phyloP scores from a whole-genome alignment of 2,888 invertebrate genomes.

The Aporophyla lueneburgensis region DNA sequence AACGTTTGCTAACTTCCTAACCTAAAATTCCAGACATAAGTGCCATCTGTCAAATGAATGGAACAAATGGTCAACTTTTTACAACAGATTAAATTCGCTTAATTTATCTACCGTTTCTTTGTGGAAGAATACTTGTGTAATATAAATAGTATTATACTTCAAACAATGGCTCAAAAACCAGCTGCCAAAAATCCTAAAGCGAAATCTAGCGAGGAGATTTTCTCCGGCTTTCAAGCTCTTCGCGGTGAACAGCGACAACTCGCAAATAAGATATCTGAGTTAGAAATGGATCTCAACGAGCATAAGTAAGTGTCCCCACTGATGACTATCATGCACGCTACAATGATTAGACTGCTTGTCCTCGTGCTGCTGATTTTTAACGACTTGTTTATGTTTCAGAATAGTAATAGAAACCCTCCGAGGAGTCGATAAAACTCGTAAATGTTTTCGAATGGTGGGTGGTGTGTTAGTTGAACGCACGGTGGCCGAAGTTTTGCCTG shows the following conservation, averaged over 20 bases:
- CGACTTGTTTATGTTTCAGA: constrained; percentile 88
- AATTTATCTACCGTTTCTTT: neutral
- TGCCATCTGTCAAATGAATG: constrained; percentile 15
- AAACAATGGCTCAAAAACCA: constrained; percentile 78
- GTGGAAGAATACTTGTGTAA: neutral
- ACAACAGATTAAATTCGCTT: neutral
- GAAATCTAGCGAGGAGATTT: constrained; percentile 94
- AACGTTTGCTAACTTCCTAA: neutral
- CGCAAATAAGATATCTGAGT: constrained; percentile 96
- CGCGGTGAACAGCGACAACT: constrained; percentile 96
- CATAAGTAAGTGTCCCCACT: constrained; percentile 94
- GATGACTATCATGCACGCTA: neutral
- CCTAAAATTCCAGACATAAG: constrained; percentile 11
- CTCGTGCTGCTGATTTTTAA: neutral
- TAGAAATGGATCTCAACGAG: constrained; percentile 98
- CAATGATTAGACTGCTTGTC: no score
- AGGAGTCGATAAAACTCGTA: constrained; percentile 95
- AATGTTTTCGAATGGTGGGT: constrained; percentile 98
- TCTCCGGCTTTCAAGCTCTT: constrained; percentile 96
- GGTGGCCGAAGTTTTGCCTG: constrained; percentile 97
- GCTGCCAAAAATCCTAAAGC: constrained; percentile 83
- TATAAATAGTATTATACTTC: constrained; percentile 10
- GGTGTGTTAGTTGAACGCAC: constrained; percentile 98
- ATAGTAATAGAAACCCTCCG: constrained; percentile 98
- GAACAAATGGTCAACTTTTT: neutral